phyloP scores from a whole-genome alignment of 2,113 vertebrate genomes.

The Lepisosteus oculatus region DNA sequence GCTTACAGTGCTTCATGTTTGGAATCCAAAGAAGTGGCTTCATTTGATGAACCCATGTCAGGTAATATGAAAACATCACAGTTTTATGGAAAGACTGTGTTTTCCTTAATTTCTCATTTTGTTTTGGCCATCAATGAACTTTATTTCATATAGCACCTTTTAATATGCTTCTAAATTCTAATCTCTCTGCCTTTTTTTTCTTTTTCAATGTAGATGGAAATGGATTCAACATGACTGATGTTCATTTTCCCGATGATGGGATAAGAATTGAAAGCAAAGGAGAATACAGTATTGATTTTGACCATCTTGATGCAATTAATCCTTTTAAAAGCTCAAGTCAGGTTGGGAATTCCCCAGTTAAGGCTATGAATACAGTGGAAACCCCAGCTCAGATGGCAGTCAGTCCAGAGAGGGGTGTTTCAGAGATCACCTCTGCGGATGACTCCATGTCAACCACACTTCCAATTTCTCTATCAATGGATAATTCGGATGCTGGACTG shows the following conservation, averaged over 20 bases:
- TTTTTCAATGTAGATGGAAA: conserved; percentile 8
- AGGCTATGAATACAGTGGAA: conserved; percentile 5
- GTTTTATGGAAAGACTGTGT: neutral
- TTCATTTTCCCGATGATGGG: conserved; percentile 50
- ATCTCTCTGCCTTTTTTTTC: neutral
- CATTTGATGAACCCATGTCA: conserved; percentile 24
- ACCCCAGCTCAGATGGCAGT: neutral
- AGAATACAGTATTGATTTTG: conserved; percentile 58
- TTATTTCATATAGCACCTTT: neutral
- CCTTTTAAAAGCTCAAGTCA: conserved; percentile 49
- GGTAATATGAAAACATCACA: conserved; percentile 31
- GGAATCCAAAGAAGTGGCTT: neutral
- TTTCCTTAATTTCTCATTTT: neutral
- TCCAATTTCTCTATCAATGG: conserved; percentile 48
- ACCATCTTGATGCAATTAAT: conserved; percentile 47
- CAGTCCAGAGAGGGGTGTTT: conserved; percentile 8
- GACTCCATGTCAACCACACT: conserved; percentile 36
- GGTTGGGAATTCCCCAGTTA: conserved; percentile 39
- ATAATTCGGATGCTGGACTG: conserved; percentile 52
- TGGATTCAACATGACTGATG: conserved; percentile 24
- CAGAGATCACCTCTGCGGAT: conserved; percentile 20
- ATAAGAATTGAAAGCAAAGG: conserved; percentile 61
- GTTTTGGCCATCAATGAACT: neutral
- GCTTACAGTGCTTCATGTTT: conserved; percentile 36
- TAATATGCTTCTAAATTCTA: neutral